phyloP scores from a whole-genome alignment of 2,797 vertebrate species.

The Loris lydekkerianus region DNA sequence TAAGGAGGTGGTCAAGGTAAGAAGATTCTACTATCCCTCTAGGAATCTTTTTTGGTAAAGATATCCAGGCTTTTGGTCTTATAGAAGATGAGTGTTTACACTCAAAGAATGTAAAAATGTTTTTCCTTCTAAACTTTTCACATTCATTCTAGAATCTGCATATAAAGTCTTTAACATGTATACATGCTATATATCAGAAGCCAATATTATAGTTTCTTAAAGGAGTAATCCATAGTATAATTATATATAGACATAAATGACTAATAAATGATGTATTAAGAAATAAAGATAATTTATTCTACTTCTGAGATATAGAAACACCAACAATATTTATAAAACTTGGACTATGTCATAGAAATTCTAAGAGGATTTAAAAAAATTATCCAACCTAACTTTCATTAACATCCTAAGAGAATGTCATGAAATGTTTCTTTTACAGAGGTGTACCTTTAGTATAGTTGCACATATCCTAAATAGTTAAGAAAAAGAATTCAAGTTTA shows the following conservation, averaged over 20 bases:
- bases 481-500: slow-evolving; percentile 1
- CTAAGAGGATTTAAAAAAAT: background rate
- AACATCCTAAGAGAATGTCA: background rate
- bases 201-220: background rate
- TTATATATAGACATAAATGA: background rate
- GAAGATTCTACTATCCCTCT: background rate
- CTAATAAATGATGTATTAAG: background rate
- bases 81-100: background rate
- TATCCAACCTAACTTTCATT: background rate
- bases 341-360: background rate
- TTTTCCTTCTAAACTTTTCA: background rate
- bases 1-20: no score
- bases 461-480: background rate
- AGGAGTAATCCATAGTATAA: background rate
- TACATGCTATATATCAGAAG: background rate
- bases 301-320: slow-evolving; percentile 7
- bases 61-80: background rate
- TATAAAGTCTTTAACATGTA: background rate
- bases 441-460: background rate
- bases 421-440: background rate
- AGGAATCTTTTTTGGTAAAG: background rate
- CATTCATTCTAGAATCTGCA: background rate
- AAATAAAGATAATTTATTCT: background rate
- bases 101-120: background rate
- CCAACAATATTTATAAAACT: slow-evolving; percentile 44